Conservation (phyloP, 2,113 vertebrate genomes). For the Hoplias malabaricus region DNA sequence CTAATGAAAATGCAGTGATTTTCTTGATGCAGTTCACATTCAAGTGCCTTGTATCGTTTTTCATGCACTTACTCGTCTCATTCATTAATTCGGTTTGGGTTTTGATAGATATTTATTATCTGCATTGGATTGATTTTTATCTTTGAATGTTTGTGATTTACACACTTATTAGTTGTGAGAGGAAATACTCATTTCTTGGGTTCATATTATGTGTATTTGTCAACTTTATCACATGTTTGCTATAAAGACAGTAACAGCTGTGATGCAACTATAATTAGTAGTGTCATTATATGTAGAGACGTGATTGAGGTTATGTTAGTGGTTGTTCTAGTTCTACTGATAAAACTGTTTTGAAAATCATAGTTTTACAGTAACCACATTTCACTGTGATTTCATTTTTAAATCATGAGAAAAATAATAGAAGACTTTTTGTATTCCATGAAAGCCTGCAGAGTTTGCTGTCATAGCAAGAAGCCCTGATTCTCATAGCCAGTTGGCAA, state of each 20-base stretch:
- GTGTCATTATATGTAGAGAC: neutral
- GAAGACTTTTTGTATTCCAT: slow-evolving; percentile 17
- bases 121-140: too few species aligned
- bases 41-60: neutral
- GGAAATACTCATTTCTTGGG: neutral
- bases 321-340: neutral
- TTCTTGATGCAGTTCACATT: neutral
- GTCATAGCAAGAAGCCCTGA: slow-evolving; percentile 53
- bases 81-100: too few species aligned
- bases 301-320: neutral
- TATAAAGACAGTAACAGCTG: neutral
- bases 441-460: slow-evolving; percentile 21
- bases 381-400: neutral
- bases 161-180: neutral
- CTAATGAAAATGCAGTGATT: too few species aligned
- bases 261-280: neutral
- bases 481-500: slow-evolving; percentile 71
- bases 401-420: slow-evolving; percentile 41
- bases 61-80: too few species aligned
- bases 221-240: neutral
- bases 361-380: neutral
- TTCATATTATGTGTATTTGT: neutral
- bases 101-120: too few species aligned
- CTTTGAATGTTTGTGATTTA: too few species aligned
- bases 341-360: neutral